These are phyloP conservation scores for Dasypus novemcinctus DNA, from an alignment of 2,113 vertebrate species.

Conservation along the genomic window DNA sequence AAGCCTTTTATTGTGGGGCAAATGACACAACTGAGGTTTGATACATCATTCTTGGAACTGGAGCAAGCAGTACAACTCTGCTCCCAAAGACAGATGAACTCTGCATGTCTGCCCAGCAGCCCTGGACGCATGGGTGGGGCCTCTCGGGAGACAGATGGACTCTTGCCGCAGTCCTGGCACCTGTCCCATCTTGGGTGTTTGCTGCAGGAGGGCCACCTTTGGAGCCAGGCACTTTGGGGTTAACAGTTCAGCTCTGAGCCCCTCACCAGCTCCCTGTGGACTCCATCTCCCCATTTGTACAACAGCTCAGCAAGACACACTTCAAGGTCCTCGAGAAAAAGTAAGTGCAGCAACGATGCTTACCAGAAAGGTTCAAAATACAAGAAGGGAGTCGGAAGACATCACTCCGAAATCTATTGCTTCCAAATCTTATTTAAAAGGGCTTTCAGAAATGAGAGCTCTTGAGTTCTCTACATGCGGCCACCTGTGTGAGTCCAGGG, in stretches of 20 bases:
- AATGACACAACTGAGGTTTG: not conserved
- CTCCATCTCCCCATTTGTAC: not conserved
- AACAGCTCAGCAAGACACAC: not conserved
- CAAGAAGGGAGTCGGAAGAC: too few species aligned
- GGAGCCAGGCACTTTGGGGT: not conserved
- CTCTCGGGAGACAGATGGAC: not conserved
- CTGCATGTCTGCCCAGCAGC: not conserved
- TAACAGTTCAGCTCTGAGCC: not conserved
- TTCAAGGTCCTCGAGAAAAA: not conserved
- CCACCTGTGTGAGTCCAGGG: not conserved
- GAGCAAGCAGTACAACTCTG: not conserved
- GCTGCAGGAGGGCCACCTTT: not conserved
- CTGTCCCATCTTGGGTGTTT: not conserved
- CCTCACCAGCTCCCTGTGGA: not conserved
- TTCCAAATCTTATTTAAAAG: not conserved
- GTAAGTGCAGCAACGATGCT: accelerated
- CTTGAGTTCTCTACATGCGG: not conserved
- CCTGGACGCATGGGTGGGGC: not conserved
- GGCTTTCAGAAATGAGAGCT: not conserved
- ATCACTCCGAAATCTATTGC: not conserved
- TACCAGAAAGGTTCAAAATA: not conserved
- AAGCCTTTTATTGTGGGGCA: not conserved
- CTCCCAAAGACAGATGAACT: not conserved
- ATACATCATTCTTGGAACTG: not conserved
- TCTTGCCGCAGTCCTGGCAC: too few species aligned